Base-by-base conservation (phyloP, 1,140 invertebrate species). In the Aphaenogaster rudis region DNA sequence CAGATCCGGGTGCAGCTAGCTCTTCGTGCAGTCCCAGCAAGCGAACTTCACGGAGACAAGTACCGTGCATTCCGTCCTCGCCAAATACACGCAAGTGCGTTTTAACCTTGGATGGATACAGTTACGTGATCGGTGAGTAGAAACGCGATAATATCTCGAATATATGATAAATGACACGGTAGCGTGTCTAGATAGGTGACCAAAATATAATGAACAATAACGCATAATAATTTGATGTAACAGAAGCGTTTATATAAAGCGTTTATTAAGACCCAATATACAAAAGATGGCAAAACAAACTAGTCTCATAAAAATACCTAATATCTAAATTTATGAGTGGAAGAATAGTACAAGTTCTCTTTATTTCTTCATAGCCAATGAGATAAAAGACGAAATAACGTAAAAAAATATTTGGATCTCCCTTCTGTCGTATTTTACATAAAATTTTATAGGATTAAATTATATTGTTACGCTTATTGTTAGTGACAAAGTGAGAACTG, bases 91-190 rank as follows among this genome's bases (percentile, higher is more conserved):
- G 97, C 91, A 97, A 97, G 95, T 98, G 97, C 94, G 97, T 98
- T 45, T 96, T 98, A 69, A 98, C 97, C 39, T 96, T 98, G 72
- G 97, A 98, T 93, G 97, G 97, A 91, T 98, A 98, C 95, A 97
- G 97, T 85, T 98, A 98, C 94, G 97, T 98, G 90, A 98, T 98
- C 96, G 97, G 97, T 98, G 95, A 97, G 97, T 96, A 88, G 17
- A 57, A 3, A 82, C 11, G 42, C 67, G 80, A 61, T 59, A 48
- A 71, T 11, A 11, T 57, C 9, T 13, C 39, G 2, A 52, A 79
- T 42, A 7, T 6, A 28, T 11, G 17, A 48, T 28, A 63, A 39
- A n/a, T 28, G 28, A 28, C 28, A 28, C 0, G 48, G 8, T 59
- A 57, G 6, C 13, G 5, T 4, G 13, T 39, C 5, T 28, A n/a